Base-by-base conservation (phyloP, 2,113 vertebrate species). In the Talpa occidentalis region DNA sequence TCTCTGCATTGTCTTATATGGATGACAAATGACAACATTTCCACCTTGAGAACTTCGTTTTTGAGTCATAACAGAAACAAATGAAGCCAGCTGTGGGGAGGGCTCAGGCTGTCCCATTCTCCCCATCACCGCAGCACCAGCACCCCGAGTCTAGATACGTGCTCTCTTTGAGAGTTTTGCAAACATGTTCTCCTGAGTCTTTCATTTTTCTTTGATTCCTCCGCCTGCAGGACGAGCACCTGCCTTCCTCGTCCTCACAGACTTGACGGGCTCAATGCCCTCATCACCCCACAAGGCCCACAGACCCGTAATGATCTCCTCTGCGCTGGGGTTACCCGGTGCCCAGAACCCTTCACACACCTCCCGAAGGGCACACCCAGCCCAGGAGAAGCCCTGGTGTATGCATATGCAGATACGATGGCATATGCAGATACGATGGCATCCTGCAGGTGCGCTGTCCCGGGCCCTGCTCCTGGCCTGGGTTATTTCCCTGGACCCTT, bases 301-400 rank as follows among this genome's bases (percentile, higher is more conserved):
- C 28, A 22, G 30, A 35, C 21, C 16, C 8, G 0, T 9, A 1
- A 22, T 17, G 21, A 16, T 40, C 30, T 40, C 12, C 24, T 7
- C 72, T 47, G 1, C 24, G 22, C 28, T 67, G 11, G 52, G 11
- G 1, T 52, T 64, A 10, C 1, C 73, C 26, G 26, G 44, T 2
- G 21, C 14, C 60, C 14, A 17, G 59, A 62, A 66, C 24, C 3
- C 49, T 49, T 49, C 47, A 49, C 47, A 10, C 11, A 16, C 66
- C 28, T 7, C 11, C 2, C 5, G 47, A 69, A 47, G 2, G 44
- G 22, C 26, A 40, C 10, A 1, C 37, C 24, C 44, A n/a, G 60
- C 42, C 42, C 19, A 52, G 60, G 26, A 49, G 3, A 14, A 49
- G 40, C 1, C 26, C 52, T 11, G 47, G 56, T 70, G 30, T 16